A percentile compares a stretch with the other conserved stretches of the same genome.
phyloP scores from a whole-genome alignment of 2,113 vertebrate genomes.

The Heliornis fulica region DNA sequence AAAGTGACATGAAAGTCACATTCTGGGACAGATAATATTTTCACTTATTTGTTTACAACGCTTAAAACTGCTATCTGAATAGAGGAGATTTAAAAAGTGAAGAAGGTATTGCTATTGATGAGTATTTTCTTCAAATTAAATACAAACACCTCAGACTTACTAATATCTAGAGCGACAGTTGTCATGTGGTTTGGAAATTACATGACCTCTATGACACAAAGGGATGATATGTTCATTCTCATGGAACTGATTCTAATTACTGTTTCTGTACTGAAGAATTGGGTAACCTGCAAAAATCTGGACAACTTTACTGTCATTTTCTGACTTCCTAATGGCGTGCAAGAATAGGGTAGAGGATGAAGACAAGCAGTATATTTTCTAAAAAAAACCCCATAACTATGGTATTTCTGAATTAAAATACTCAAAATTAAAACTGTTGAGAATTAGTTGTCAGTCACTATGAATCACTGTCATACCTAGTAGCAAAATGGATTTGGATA shows the following conservation, averaged over 20 bases:
- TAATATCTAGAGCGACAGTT: not conserved
- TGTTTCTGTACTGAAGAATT: not conserved
- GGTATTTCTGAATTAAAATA: not conserved
- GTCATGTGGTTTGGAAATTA: not conserved
- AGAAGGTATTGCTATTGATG: not conserved
- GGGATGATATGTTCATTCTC: not conserved
- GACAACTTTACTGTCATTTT: not conserved
- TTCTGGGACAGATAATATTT: not conserved
- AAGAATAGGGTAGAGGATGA: not conserved
- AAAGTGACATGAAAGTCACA: not conserved
- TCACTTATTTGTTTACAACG: not conserved
- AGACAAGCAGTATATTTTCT: not conserved
- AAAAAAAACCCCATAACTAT: not conserved
- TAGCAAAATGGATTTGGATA: not conserved
- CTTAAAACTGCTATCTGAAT: not conserved
- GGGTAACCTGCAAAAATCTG: not conserved
- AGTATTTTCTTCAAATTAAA: not conserved
- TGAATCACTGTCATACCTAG: not conserved
- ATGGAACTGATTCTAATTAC: not conserved
- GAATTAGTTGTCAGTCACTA: not conserved
- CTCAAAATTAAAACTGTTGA: not conserved
- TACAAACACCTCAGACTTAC: not conserved
- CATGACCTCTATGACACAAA: not conserved
- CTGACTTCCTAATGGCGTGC: not conserved
- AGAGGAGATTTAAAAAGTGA: not conserved